A percentile compares a stretch with the other conserved stretches of the same genome.
phyloP scores from a whole-genome alignment of 2,888 invertebrate genomes.

The Sipunculus nudus region DNA sequence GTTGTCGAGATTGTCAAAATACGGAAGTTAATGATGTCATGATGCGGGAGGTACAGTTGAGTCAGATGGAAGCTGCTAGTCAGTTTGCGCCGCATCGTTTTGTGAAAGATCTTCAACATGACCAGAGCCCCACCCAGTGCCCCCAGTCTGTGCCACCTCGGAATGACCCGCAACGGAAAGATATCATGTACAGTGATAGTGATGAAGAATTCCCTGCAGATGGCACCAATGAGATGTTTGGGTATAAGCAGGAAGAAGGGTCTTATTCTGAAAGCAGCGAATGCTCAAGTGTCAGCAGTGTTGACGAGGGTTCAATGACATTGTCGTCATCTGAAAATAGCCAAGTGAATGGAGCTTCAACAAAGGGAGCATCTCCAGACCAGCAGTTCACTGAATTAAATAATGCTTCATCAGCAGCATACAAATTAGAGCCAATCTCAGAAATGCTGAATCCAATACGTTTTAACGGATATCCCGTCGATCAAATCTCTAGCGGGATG shows the following conservation, averaged over 20 bases:
- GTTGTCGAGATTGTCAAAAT: constrained; percentile 64
- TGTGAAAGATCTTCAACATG: constrained; percentile 4
- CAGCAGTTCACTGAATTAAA: constrained; percentile 75
- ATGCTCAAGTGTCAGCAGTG: constrained; percentile 57
- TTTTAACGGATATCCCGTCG: constrained; percentile 16
- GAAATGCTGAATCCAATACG: constrained; percentile 69
- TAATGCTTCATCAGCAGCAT: constrained; percentile 71
- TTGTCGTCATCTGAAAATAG: constrained; percentile 36
- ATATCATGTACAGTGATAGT: constrained; percentile 57
- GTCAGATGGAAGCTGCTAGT: constrained; percentile 28
- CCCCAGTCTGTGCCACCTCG: no score
- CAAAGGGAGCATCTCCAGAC: constrained; percentile 26
- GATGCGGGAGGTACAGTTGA: constrained; percentile 55
- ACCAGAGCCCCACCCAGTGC: constrained; percentile 39
- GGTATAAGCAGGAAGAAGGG: constrained; percentile 59
- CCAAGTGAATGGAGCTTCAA: constrained; percentile 20
- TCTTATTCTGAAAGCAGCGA: constrained; percentile 65
- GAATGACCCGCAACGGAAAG: constrained; percentile 47
- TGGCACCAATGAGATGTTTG: constrained; percentile 51
- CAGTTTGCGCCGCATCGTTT: not conserved
- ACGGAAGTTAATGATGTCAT: constrained; percentile 60
- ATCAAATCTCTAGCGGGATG: no score
- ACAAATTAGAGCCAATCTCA: constrained; percentile 78
- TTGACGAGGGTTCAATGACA: constrained; percentile 32
- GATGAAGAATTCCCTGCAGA: constrained; percentile 52